A percentile compares a stretch with the other conserved stretches of the same genome.
Conservation (phyloP, 2,888 invertebrate genomes). For the Drosophila paracracens region DNA sequence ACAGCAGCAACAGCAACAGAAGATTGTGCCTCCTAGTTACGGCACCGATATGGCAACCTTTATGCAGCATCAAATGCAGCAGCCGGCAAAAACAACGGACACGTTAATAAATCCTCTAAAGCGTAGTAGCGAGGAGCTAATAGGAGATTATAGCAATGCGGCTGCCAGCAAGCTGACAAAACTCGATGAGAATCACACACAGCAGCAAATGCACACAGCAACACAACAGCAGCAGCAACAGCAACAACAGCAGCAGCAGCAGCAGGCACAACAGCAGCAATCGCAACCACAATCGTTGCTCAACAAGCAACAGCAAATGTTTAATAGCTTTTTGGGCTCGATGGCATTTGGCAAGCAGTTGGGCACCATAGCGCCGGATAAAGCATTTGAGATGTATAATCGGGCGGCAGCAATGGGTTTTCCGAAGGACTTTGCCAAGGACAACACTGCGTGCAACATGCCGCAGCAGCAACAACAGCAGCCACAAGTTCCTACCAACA, state of each 20-base stretch:
- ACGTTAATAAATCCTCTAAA: constrained; percentile 74
- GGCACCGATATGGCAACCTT: constrained; percentile 80
- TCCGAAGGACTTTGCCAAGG: constrained; percentile 83
- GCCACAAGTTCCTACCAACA: constrained; percentile 47
- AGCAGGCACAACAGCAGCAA: constrained; percentile 46
- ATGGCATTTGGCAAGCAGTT: constrained; percentile 83
- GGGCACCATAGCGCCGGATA: constrained; percentile 83
- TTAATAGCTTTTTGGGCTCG: constrained; percentile 84
- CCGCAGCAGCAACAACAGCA: constrained; percentile 66
- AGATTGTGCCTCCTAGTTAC: constrained; percentile 67
- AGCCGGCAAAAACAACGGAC: constrained; percentile 66
- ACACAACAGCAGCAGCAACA: constrained; percentile 47
- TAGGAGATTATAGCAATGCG: constrained; percentile 76
- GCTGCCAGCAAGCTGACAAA: constrained; percentile 72
- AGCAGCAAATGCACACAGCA: constrained; percentile 41
- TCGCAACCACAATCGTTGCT: constrained; percentile 62
- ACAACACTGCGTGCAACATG: constrained; percentile 67
- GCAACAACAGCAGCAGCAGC: constrained; percentile 37
- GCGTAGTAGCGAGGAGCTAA: constrained; percentile 72
- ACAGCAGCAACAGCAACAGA: constrained; percentile 61
- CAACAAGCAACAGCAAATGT: constrained; percentile 83
- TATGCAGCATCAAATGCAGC: constrained; percentile 82
- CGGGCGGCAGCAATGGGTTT: constrained; percentile 84
- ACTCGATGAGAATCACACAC: constrained; percentile 62
- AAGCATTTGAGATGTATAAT: constrained; percentile 85